Conservation (phyloP, 2,888 invertebrate genomes). For the Temnothorax unifasciatus region DNA sequence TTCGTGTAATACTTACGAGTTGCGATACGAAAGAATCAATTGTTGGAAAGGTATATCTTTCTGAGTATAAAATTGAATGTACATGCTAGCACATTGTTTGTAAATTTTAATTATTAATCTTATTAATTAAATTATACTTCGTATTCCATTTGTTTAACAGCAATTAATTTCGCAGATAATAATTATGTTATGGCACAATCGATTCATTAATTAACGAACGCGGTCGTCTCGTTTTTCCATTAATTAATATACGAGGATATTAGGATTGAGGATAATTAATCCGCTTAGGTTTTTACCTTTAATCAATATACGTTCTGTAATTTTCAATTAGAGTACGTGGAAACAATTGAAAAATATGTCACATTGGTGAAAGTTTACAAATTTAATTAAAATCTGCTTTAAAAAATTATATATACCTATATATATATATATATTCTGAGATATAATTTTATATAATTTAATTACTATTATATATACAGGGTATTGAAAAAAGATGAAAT, state of each 20-base stretch:
- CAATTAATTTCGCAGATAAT: constrained; percentile 51
- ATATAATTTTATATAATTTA: constrained; percentile 27
- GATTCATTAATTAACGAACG: constrained; percentile 51
- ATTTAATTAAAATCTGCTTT: constrained; percentile 10
- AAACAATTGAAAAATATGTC: constrained; percentile 1
- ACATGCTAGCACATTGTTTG: constrained; percentile 3
- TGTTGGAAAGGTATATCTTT: background rate
- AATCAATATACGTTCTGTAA: constrained; percentile 10
- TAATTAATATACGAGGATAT: constrained; percentile 45
- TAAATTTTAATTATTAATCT: constrained; percentile 50
- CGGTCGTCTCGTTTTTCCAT: constrained; percentile 44
- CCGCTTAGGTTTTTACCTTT: constrained; percentile 41
- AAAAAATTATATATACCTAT: background rate
- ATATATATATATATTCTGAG: background rate
- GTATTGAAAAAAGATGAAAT: no score
- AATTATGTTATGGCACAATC: constrained; percentile 34
- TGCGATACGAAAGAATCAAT: background rate
- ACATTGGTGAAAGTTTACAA: background rate
- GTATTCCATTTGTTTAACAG: constrained; percentile 41
- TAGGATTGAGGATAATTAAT: constrained; percentile 45
- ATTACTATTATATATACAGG: background rate
- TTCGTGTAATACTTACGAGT: background rate
- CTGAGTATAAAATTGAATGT: background rate
- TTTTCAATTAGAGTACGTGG: constrained; percentile 36
- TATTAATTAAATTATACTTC: constrained; percentile 52